These are phyloP conservation scores for Ochotona princeps DNA, from an alignment of 2,113 vertebrate species.

Conservation along the genomic window DNA sequence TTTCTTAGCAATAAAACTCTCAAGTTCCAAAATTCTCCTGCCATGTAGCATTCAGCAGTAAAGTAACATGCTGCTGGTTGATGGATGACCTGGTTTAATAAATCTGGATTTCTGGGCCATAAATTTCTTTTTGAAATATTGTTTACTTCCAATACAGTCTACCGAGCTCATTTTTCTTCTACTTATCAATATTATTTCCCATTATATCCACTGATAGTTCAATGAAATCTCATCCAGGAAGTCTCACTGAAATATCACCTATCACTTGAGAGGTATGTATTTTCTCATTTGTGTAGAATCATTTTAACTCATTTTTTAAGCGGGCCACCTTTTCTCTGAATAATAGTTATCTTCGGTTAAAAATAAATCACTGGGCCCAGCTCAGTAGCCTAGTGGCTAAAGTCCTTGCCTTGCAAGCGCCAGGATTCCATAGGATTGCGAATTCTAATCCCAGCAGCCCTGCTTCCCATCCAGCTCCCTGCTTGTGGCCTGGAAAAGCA, in stretches of 20 bases:
- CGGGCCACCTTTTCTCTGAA: conserved; percentile 30
- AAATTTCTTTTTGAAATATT: conserved; percentile 5
- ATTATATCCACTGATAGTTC: conserved; percentile 29
- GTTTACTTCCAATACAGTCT: background rate
- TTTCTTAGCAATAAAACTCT: background rate
- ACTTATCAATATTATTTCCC: background rate
- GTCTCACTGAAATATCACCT: conserved; percentile 5
- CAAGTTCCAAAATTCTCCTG: background rate
- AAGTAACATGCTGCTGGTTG: background rate
- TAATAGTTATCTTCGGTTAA: conserved; percentile 21
- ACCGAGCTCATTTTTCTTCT: background rate
- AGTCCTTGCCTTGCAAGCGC: too few relatives aligned
- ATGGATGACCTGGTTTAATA: background rate
- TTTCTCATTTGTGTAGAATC: background rate
- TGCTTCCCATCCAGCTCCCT: too few relatives aligned
- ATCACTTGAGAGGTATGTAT: background rate
- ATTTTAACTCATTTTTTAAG: conserved; percentile 38
- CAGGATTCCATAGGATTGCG: too few relatives aligned
- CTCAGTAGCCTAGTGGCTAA: too few relatives aligned
- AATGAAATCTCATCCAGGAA: conserved; percentile 40
- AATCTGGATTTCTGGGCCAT: conserved; percentile 2
- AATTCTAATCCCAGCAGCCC: too few relatives aligned
- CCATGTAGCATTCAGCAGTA: background rate
- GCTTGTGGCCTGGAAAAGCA: too few relatives aligned
- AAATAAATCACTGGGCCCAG: too few relatives aligned